Conservation (phyloP, 2,113 vertebrate genomes). For the Todiramphus chloris region DNA sequence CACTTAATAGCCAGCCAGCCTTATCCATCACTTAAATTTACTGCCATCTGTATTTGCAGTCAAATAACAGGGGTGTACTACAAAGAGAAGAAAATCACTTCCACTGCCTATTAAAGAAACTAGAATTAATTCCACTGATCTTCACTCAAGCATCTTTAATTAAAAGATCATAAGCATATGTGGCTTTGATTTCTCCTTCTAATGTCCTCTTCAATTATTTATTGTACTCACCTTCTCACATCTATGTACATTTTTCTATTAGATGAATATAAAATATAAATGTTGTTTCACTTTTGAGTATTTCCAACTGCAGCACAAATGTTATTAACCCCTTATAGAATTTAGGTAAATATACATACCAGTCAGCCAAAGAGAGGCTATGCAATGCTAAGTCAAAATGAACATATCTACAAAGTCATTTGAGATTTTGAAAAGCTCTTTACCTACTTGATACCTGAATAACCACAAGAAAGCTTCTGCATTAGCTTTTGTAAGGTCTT, state of each 20-base stretch:
- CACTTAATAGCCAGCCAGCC: not conserved
- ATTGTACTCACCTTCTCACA: constrained; percentile 15
- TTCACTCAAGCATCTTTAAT: constrained; percentile 23
- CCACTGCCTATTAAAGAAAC: constrained; percentile 14
- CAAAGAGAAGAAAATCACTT: constrained; percentile 39
- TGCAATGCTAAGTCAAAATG: not conserved
- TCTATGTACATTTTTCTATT: constrained; percentile 10
- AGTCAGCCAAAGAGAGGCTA: not conserved
- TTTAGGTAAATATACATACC: not conserved
- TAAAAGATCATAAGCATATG: constrained; percentile 48
- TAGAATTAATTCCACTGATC: constrained; percentile 41
- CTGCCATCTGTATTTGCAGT: not conserved
- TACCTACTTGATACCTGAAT: not conserved
- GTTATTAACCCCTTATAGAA: constrained; percentile 1
- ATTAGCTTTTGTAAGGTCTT: not conserved
- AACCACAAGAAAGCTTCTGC: not conserved
- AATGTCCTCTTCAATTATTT: constrained; percentile 41
- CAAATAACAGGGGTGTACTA: not conserved
- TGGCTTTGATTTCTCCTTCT: constrained; percentile 43
- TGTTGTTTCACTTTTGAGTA: not conserved
- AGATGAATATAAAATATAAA: constrained; percentile 17
- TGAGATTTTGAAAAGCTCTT: not conserved
- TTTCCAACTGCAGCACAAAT: not conserved
- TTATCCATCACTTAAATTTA: not conserved
- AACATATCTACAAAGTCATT: not conserved